Evolutionary conservation across 2,797 vertebrate genomes (phyloP).

Genomic region (Syngnathus acus): DNA sequence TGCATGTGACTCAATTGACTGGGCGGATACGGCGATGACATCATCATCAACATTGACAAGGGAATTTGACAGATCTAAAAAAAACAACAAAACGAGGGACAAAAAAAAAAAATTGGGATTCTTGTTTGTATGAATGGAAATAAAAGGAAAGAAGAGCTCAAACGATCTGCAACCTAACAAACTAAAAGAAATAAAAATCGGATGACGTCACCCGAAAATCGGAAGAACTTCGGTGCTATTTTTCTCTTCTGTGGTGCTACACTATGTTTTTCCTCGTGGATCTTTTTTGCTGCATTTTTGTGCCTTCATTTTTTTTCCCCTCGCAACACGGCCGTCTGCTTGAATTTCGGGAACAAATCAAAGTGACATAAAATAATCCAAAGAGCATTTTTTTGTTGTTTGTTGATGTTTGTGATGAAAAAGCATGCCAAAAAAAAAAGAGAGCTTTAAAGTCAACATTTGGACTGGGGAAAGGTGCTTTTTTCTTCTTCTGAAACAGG

Average conservation of each 20-base stretch:
- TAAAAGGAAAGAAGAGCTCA: slow-evolving; percentile 64
- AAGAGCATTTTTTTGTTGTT: background rate
- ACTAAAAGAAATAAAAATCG: slow-evolving; percentile 24
- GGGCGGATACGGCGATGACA: slow-evolving; percentile 51
- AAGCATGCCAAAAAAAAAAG: background rate
- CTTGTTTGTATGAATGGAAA: slow-evolving; percentile 54
- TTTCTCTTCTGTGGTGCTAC: slow-evolving; percentile 89
- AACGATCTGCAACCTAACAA: slow-evolving; percentile 56
- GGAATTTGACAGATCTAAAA: slow-evolving; percentile 26
- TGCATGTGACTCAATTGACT: slow-evolving; percentile 72
- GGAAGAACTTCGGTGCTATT: slow-evolving; percentile 79
- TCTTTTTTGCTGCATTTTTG: slow-evolving; percentile 47
- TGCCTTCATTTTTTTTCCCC: background rate
- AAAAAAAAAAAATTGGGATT: slow-evolving; percentile 38
- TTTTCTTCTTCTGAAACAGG: slow-evolving; percentile 38
- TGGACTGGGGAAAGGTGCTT: slow-evolving; percentile 1
- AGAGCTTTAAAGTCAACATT: background rate
- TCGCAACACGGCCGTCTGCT: background rate
- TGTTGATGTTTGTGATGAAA: background rate
- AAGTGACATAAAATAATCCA: background rate
- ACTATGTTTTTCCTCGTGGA: slow-evolving; percentile 60
- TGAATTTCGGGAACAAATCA: background rate
- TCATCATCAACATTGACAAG: slow-evolving; percentile 20
- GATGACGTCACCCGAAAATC: slow-evolving; percentile 61
- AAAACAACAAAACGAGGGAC: slow-evolving; percentile 18